Conservation (phyloP, 2,797 vertebrate genomes). For the Onychomys torridus region DNA sequence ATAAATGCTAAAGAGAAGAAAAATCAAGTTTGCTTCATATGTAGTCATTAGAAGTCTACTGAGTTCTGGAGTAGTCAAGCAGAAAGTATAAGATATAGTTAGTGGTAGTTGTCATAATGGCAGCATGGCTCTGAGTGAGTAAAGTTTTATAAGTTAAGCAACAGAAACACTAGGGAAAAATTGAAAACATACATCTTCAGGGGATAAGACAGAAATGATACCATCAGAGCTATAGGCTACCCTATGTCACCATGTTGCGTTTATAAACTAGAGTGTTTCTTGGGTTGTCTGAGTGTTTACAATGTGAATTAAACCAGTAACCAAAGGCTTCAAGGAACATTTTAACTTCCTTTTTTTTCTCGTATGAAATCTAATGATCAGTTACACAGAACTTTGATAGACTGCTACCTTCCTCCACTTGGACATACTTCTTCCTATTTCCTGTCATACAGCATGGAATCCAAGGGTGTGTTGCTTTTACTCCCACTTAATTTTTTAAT, state of each 20-base stretch:
- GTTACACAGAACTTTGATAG: not conserved
- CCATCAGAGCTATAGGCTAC: not conserved
- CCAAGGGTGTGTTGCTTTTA: not conserved
- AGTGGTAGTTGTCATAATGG: not conserved
- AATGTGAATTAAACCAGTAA: not conserved
- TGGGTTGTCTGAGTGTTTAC: not conserved
- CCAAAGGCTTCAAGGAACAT: not conserved
- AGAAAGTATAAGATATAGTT: not conserved
- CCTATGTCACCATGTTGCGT: not conserved
- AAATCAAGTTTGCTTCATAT: not conserved
- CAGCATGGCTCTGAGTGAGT: not conserved
- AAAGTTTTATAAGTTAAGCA: not conserved
- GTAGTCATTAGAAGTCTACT: not conserved
- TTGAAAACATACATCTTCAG: slow-evolving; percentile 2
- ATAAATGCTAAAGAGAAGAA: not conserved
- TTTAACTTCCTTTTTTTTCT: not conserved
- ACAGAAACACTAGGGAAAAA: not conserved
- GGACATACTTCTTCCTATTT: not conserved
- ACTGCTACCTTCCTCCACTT: not conserved
- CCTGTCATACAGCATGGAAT: not conserved
- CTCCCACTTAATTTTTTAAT: not conserved
- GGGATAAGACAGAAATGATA: not conserved
- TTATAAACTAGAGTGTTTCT: slow-evolving; percentile 1
- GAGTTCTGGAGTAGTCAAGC: not conserved
- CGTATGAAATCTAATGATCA: not conserved